These are phyloP conservation scores for Pterostichus niger DNA, from an alignment of 2,888 invertebrate species.

Conservation along the genomic window DNA sequence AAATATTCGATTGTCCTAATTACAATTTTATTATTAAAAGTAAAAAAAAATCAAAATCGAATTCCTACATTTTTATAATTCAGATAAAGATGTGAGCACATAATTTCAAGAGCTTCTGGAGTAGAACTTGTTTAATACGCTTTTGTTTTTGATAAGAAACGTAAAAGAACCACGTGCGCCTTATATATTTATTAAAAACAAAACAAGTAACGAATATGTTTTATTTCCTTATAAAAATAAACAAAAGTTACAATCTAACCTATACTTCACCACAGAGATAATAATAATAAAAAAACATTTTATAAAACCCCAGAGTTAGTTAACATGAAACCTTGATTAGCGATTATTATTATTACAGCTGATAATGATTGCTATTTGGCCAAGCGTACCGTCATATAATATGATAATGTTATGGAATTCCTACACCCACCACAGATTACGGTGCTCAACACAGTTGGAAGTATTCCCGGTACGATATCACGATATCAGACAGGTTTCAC, in stretches of 20 bases:
- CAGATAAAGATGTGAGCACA: too few relatives aligned
- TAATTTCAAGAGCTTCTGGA: too few relatives aligned
- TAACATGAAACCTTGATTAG: constrained; percentile 41
- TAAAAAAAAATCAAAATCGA: too few relatives aligned
- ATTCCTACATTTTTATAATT: too few relatives aligned
- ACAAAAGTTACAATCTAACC: constrained; percentile 14
- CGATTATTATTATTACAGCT: constrained; percentile 36
- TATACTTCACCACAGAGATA: neutral
- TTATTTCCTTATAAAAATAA: neutral
- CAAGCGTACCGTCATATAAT: constrained; percentile 58
- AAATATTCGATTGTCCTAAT: too few relatives aligned
- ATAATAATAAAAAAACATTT: constrained; percentile 2
- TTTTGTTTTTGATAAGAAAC: too few relatives aligned
- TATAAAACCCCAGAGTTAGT: constrained; percentile 26
- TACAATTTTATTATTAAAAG: too few relatives aligned
- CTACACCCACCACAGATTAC: constrained; percentile 59
- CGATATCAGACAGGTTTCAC: constrained; percentile 20
- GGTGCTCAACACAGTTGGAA: constrained; percentile 36
- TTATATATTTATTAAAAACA: too few relatives aligned
- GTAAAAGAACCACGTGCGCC: too few relatives aligned
- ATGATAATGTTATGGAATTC: constrained; percentile 65
- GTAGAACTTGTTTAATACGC: too few relatives aligned
- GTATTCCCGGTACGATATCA: constrained; percentile 53
- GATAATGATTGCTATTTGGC: constrained; percentile 54
- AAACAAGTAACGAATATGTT: too few relatives aligned